These are phyloP conservation scores for Micromesistius poutassou DNA, from an alignment of 2,797 vertebrate genomes.

Conservation along the genomic window DNA sequence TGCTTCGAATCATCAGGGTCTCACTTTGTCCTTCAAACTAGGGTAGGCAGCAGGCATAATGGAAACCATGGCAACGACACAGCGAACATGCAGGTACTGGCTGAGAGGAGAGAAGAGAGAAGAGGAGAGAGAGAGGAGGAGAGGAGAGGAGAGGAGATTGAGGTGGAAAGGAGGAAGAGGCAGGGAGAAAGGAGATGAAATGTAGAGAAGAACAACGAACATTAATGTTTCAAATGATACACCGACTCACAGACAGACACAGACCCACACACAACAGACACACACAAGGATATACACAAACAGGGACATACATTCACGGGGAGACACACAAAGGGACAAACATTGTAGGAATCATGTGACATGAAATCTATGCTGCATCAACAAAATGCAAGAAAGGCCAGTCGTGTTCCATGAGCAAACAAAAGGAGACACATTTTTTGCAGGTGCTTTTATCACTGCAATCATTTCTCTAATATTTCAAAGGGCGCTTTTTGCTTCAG, in stretches of 20 bases:
- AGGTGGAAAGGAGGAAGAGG: constrained; percentile 18
- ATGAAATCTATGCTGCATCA: background rate
- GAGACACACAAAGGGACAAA: constrained; percentile 9
- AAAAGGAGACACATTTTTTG: background rate
- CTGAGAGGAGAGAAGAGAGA: constrained; percentile 42
- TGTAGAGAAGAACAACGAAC: constrained; percentile 29
- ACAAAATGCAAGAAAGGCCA: background rate
- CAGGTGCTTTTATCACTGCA: background rate
- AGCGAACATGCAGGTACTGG: constrained; percentile 45
- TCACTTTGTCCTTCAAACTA: constrained; percentile 68
- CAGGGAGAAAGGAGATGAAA: constrained; percentile 27
- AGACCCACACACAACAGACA: constrained; percentile 1
- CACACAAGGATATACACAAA: constrained; percentile 5
- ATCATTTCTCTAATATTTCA: background rate
- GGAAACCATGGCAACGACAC: constrained; percentile 71
- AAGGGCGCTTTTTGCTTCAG: no score
- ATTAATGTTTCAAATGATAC: constrained; percentile 15
- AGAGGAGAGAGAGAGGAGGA: constrained; percentile 21
- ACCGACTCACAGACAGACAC: constrained; percentile 11
- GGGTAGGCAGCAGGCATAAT: constrained; percentile 61
- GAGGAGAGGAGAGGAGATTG: constrained; percentile 39
- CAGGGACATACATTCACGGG: constrained; percentile 4
- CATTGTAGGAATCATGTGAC: background rate
- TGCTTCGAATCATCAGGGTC: constrained; percentile 43
- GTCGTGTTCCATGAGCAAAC: background rate